phyloP scores from a whole-genome alignment of 2,797 vertebrate genomes.

The Ctenopoma kingsleyae region DNA sequence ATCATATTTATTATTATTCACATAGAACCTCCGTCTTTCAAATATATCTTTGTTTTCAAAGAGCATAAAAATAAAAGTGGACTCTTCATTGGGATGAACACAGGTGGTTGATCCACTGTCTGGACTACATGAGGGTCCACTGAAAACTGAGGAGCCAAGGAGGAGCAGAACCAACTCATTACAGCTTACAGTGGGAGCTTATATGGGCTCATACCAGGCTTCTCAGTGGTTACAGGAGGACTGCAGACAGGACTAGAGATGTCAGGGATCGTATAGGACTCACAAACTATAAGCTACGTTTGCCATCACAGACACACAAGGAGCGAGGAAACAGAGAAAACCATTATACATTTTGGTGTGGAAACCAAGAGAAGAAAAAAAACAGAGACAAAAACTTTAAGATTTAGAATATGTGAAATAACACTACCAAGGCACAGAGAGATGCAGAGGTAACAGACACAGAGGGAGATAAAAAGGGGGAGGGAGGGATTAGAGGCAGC shows the following conservation, averaged over 20 bases:
- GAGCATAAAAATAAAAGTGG: slow-evolving; percentile 83
- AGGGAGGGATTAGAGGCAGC: slow-evolving; percentile 66
- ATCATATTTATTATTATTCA: slow-evolving; percentile 63
- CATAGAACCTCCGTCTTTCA: slow-evolving; percentile 77
- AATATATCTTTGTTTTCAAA: slow-evolving; percentile 82
- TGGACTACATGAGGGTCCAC: slow-evolving; percentile 56
- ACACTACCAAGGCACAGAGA: slow-evolving; percentile 81
- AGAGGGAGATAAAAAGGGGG: slow-evolving; percentile 36
- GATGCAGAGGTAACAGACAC: slow-evolving; percentile 69
- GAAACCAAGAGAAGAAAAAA: slow-evolving; percentile 29
- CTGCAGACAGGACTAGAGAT: slow-evolving; percentile 40
- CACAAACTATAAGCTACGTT: slow-evolving; percentile 60
- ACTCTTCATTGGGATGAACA: slow-evolving; percentile 76
- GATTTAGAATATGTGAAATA: slow-evolving; percentile 52
- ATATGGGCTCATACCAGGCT: slow-evolving; percentile 54
- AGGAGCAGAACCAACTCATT: slow-evolving; percentile 59
- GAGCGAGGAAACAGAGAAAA: slow-evolving; percentile 24
- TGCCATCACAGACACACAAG: slow-evolving; percentile 57
- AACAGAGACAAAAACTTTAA: slow-evolving; percentile 18
- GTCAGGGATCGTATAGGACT: slow-evolving; percentile 42
- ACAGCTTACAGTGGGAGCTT: slow-evolving; percentile 45
- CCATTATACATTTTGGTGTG: slow-evolving; percentile 17
- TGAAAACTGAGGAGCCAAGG: slow-evolving; percentile 54
- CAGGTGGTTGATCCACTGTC: slow-evolving; percentile 66
- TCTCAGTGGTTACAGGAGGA: slow-evolving; percentile 56